These are phyloP conservation scores for Poeciliopsis turrubarensis DNA, from an alignment of 2,113 vertebrate species.

Conservation along the genomic window DNA sequence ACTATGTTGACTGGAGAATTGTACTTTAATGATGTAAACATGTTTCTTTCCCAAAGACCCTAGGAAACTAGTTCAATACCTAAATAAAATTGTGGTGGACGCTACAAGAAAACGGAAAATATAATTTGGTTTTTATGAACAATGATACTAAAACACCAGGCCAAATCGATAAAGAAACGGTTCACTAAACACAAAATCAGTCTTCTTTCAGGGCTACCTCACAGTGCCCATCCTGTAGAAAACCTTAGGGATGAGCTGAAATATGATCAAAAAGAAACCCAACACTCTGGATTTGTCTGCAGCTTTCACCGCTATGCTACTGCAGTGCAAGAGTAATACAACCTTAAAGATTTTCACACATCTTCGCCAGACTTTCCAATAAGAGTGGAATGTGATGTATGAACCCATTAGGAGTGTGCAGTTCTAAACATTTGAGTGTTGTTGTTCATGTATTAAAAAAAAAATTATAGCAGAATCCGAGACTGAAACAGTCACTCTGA, in stretches of 20 bases:
- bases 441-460: background rate
- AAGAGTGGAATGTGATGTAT: background rate
- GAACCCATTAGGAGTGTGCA: too few relatives aligned
- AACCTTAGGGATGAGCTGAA: background rate
- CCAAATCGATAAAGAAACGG: background rate
- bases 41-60: too few relatives aligned
- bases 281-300: background rate
- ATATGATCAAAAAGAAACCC: background rate
- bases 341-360: background rate
- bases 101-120: background rate
- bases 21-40: too few relatives aligned
- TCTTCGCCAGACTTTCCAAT: background rate
- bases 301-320: background rate
- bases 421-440: background rate
- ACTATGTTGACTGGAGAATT: too few relatives aligned
- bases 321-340: background rate
- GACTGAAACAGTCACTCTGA: constrained; percentile 13
- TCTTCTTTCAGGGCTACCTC: background rate
- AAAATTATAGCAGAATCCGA: constrained; percentile 5
- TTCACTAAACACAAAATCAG: background rate
- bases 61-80: too few relatives aligned
- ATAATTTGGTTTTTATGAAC: background rate
- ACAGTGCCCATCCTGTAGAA: background rate
- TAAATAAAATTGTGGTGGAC: background rate
- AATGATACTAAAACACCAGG: background rate